A percentile compares a stretch with the other conserved stretches of the same genome.
Evolutionary conservation across 2,888 invertebrate genomes (phyloP).

Genomic region (Lasioglossum oenotherae): DNA sequence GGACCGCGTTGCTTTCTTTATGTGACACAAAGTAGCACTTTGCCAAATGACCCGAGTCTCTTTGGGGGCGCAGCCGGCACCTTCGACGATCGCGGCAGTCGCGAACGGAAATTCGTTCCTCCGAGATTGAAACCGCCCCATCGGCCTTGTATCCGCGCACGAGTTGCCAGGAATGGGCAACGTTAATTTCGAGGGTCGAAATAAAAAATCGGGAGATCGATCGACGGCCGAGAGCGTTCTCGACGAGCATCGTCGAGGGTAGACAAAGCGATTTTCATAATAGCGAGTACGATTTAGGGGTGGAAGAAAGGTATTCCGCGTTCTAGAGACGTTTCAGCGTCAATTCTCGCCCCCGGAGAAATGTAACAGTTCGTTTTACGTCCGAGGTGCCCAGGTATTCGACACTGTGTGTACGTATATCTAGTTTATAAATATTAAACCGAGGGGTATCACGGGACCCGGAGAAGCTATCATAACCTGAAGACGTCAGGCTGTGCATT

Average conservation of each 20-base stretch:
- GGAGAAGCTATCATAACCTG: constrained; percentile 69
- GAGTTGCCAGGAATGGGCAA: constrained; percentile 59
- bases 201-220: constrained; percentile 28
- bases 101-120: constrained; percentile 62
- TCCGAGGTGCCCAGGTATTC: constrained; percentile 21
- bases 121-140: constrained; percentile 51
- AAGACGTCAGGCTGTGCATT: constrained; percentile 71
- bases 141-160: constrained; percentile 39
- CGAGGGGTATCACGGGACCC: constrained; percentile 55
- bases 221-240: background rate
- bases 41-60: constrained; percentile 84
- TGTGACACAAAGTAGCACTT: constrained; percentile 84
- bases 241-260: background rate
- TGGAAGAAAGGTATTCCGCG: background rate
- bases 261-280: constrained; percentile 31
- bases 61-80: constrained; percentile 71
- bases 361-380: constrained; percentile 5
- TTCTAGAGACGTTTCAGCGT: background rate
- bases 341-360: constrained; percentile 20
- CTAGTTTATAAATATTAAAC: constrained; percentile 75
- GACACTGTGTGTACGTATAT: constrained; percentile 53
- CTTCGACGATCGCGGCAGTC: constrained; percentile 61
- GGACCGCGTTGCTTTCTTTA: constrained; percentile 80
- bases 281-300: constrained; percentile 4
- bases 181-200: constrained; percentile 68